Evolutionary conservation across 64 coral and sea anemone genomes (phyloP), one percentile per base, ranked within the genome.

Genomic region (Pocillopora damicornis): DNA sequence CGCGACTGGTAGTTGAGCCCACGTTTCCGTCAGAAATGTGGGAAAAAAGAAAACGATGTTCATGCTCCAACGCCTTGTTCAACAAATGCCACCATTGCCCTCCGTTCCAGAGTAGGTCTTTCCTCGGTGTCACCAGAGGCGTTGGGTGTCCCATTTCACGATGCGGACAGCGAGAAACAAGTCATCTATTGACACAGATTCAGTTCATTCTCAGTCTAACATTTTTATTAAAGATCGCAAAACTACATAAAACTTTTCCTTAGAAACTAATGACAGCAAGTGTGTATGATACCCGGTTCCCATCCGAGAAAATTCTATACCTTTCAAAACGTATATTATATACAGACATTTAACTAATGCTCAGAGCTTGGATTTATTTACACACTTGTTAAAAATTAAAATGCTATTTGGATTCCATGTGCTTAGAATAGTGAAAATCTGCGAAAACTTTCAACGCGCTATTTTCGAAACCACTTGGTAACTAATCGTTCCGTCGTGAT

Each of bases 381-480:
- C 81, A 84, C 23, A 71, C 37, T 66, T 84, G 18, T 38, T n/a
- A 82, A 84, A 79, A 72, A 84, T 72, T 84, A 84, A 20, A 67
- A 36, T 84, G 57, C 80, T 51, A 82, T 36, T 84, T 22, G 26
- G 10, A 11, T 68, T 67, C 17, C 26, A 38, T 67, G 11, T 83
- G 3, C 63, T 18, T 66, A 15, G 60, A 11, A 37, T 11, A 63
- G 66, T 69, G 20, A 69, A 69, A 69, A 1, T 71, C 5, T 37
- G 26, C 18, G 23, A 13, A 67, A 69, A 69, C 38, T 12, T 13
- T 22, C 57, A 14, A 16, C 51, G 35, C 11, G 63, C 8, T 7
- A 37, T 3, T 7, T 51, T 51, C 42, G 42, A 4, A 51, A 51
- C 42, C 42, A 51, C 42, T 51, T 7, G 42, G 42, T 51, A 51